A percentile compares a stretch with the other conserved stretches of the same genome.
These are phyloP conservation scores for Sphaerophoria taeniata DNA, from an alignment of 2,888 invertebrate species.

Conservation along the genomic window DNA sequence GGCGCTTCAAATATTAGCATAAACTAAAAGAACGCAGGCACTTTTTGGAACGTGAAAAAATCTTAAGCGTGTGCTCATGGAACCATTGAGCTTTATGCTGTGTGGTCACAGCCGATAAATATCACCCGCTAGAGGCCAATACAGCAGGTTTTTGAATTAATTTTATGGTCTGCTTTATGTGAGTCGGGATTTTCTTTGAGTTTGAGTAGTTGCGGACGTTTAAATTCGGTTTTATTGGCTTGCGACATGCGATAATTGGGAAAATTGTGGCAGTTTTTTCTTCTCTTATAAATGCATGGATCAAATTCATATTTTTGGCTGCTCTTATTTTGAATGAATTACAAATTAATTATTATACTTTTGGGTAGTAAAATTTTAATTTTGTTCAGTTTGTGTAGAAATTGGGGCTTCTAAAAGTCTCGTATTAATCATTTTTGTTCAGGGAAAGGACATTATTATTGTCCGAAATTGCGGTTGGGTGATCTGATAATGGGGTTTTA, in stretches of 20 bases:
- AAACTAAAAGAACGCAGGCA: conserved; percentile 20
- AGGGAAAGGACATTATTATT: neutral
- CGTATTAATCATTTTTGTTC: conserved; percentile 14
- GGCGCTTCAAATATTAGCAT: conserved; percentile 52
- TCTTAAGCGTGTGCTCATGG: conserved; percentile 76
- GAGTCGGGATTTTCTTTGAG: conserved; percentile 44
- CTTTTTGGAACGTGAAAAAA: conserved; percentile 64
- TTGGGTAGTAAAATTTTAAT: neutral
- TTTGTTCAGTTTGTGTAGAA: neutral
- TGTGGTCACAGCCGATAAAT: conserved; percentile 75
- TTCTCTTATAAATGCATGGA: neutral
- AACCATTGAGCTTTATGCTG: conserved; percentile 78
- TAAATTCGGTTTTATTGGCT: conserved; percentile 65
- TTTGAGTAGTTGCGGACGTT: conserved; percentile 57
- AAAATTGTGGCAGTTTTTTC: neutral
- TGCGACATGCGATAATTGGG: conserved; percentile 61
- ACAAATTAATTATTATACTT: conserved; percentile 17
- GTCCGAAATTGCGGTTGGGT: neutral
- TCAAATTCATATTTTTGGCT: conserved; percentile 14
- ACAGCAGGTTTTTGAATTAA: conserved; percentile 55
- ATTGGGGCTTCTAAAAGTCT: conserved; percentile 11
- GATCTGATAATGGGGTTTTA: conserved; percentile 18
- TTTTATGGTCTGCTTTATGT: conserved; percentile 68
- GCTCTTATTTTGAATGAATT: conserved; percentile 1
- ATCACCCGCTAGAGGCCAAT: conserved; percentile 46